phyloP scores from a whole-genome alignment of 2,888 invertebrate species.

The Drosophila colorata region DNA sequence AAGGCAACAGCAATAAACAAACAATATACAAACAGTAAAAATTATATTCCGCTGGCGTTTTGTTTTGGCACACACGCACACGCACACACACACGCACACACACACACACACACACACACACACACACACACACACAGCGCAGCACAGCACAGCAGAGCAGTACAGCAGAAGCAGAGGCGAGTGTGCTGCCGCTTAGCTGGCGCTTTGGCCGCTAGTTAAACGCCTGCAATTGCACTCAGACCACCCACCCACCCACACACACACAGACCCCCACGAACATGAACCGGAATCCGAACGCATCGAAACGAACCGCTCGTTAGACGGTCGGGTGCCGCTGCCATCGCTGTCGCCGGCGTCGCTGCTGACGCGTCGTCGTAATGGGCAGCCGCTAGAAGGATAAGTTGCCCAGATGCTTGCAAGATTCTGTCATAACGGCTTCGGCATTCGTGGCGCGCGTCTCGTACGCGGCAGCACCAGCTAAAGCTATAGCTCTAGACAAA shows the following conservation, averaged over 20 bases:
- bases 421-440: slow-evolving; percentile 79
- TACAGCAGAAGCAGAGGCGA: slow-evolving; percentile 9
- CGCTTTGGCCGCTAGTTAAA: slow-evolving; percentile 50
- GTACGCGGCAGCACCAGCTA: slow-evolving; percentile 43
- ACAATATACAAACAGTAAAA: slow-evolving; percentile 52
- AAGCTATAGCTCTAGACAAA: slow-evolving; percentile 14
- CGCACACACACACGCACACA: slow-evolving; percentile 3
- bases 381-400: slow-evolving; percentile 62
- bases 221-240: slow-evolving; percentile 54
- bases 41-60: slow-evolving; percentile 46
- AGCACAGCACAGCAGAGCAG: background rate
- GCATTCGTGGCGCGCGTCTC: slow-evolving; percentile 75
- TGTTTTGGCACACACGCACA: slow-evolving; percentile 32
- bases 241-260: slow-evolving; percentile 9
- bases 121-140: slow-evolving; percentile 1
- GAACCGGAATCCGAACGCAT: slow-evolving; percentile 15
- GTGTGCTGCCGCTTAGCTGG: slow-evolving; percentile 35
- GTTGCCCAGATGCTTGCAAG: slow-evolving; percentile 74
- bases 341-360: slow-evolving; percentile 3
- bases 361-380: slow-evolving; percentile 25
- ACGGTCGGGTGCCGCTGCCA: slow-evolving; percentile 16
- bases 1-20: slow-evolving; percentile 35
- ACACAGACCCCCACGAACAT: background rate
- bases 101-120: slow-evolving; percentile 1
- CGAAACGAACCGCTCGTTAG: slow-evolving; percentile 26